phyloP scores from a whole-genome alignment of 2,113 vertebrate genomes.

The Gobius niger region DNA sequence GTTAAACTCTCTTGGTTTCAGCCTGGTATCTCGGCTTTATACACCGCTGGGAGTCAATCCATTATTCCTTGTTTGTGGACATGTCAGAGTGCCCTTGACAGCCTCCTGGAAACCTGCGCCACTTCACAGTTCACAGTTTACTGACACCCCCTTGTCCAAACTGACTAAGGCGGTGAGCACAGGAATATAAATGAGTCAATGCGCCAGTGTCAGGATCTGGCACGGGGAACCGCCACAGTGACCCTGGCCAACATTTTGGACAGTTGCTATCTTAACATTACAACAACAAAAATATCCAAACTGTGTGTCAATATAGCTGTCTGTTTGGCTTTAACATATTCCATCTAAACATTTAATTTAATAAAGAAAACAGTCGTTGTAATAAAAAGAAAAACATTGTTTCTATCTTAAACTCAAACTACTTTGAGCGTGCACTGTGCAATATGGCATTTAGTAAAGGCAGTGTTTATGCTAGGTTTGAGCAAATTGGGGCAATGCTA shows the following conservation, averaged over 20 bases:
- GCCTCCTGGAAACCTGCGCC: background rate
- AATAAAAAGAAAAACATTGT: too few relatives aligned
- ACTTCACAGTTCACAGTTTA: background rate
- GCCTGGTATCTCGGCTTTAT: background rate
- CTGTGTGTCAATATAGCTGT: too few relatives aligned
- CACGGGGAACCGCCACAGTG: background rate
- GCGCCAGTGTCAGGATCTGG: conserved; percentile 1
- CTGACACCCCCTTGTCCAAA: background rate
- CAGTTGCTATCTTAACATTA: too few relatives aligned
- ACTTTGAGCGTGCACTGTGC: too few relatives aligned
- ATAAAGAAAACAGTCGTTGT: too few relatives aligned
- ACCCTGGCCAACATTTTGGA: background rate
- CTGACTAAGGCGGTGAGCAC: background rate
- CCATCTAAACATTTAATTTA: too few relatives aligned
- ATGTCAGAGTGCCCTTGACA: conserved; percentile 18
- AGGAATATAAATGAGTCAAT: background rate
- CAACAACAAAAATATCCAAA: too few relatives aligned
- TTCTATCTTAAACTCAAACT: too few relatives aligned
- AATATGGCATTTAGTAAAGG: too few relatives aligned
- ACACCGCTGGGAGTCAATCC: background rate
- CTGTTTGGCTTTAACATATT: too few relatives aligned
- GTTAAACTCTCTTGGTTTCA: background rate
- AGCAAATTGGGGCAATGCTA: conserved; percentile 14
- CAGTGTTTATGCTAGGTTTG: background rate
- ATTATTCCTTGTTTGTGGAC: conserved; percentile 4